Conservation (phyloP, 1,140 invertebrate species). For the Agrypnia vestita region DNA sequence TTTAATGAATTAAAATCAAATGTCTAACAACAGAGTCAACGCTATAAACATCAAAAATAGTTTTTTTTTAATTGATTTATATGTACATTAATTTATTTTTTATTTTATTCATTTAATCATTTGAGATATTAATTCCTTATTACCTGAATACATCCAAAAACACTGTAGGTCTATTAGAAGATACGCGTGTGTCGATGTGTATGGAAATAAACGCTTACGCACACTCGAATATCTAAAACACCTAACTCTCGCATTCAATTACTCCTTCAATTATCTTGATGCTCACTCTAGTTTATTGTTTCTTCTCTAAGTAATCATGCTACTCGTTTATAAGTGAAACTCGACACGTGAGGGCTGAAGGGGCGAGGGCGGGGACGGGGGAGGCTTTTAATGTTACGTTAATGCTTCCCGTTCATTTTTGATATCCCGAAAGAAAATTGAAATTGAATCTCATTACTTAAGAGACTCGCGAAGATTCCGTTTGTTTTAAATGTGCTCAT, state of each 20-base stretch:
- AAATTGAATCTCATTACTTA: slow-evolving; percentile 46
- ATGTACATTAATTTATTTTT: too few species aligned
- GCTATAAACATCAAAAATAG: too few species aligned
- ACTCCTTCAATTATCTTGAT: slow-evolving; percentile 60
- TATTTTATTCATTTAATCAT: too few species aligned
- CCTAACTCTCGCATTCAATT: slow-evolving; percentile 57
- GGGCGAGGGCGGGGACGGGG: background rate
- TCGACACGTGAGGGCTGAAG: slow-evolving; percentile 44
- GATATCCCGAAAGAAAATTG: slow-evolving; percentile 50
- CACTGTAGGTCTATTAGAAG: too few species aligned
- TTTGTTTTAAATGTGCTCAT: slow-evolving; percentile 40
- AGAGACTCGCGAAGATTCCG: slow-evolving; percentile 40
- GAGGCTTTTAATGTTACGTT: slow-evolving; percentile 52
- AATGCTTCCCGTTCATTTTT: slow-evolving; percentile 57
- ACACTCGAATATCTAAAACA: slow-evolving; percentile 20
- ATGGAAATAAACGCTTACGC: background rate
- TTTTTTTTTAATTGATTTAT: too few species aligned
- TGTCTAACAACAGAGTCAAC: too few species aligned
- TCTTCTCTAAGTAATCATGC: slow-evolving; percentile 60
- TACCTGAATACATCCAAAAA: too few species aligned
- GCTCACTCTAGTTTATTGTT: slow-evolving; percentile 62
- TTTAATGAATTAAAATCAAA: too few species aligned
- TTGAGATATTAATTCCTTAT: too few species aligned
- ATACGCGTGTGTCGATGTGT: too few species aligned
- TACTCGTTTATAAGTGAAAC: slow-evolving; percentile 58